Percentiles rank a stretch among this genome's conserved stretches.
Evolutionary conservation across 2,888 invertebrate species (phyloP).

Genomic region (Pseudococcus longispinus): DNA sequence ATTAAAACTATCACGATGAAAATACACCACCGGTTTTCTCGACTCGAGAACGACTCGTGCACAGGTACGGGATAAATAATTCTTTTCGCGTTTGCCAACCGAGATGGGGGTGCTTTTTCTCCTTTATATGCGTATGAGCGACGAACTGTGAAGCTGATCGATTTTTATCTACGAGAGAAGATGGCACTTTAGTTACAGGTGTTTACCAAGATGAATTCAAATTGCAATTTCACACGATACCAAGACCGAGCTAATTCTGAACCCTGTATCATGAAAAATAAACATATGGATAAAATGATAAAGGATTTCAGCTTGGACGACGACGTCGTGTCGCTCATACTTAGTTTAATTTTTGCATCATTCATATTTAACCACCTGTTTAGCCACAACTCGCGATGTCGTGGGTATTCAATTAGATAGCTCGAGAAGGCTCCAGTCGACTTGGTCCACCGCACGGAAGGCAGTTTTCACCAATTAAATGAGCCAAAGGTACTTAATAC

Average conservation of each 20-base stretch:
- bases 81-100: not conserved
- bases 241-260: not conserved
- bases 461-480: not conserved
- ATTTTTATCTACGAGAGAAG: not conserved
- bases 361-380: not conserved
- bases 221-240: constrained; percentile 27
- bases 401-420: not conserved
- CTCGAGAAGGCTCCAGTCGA: not conserved
- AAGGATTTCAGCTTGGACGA: not conserved
- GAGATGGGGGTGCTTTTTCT: not conserved
- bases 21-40: constrained; percentile 15
- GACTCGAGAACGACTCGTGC: not conserved
- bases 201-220: not conserved
- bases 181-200: not conserved
- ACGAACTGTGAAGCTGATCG: constrained; percentile 30
- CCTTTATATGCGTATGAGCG: not conserved
- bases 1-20: constrained; percentile 8
- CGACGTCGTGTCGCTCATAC: not conserved
- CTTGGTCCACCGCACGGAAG: not conserved
- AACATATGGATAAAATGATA: not conserved
- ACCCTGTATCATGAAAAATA: not conserved
- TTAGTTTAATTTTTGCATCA: constrained; percentile 11
- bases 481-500: not conserved
- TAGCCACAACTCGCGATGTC: not conserved
- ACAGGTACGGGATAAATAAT: not conserved